Conservation (phyloP, 2,888 invertebrate species). For the Eupeodes latifasciatus region DNA sequence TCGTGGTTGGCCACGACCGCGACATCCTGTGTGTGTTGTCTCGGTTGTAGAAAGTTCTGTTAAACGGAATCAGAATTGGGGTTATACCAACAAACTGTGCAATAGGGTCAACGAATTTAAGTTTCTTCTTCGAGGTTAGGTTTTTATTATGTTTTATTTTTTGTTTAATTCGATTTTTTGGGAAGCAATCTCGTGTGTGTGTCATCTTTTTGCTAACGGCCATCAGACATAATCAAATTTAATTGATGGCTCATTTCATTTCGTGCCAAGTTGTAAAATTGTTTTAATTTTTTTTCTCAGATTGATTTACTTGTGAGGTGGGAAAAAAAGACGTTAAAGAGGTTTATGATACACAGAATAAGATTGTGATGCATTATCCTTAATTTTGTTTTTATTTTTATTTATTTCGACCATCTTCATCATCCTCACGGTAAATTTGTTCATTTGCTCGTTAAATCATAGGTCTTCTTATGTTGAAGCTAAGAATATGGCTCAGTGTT, state of each 20-base stretch:
- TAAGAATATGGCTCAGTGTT: conserved; percentile 27
- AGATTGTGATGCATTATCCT: conserved; percentile 14
- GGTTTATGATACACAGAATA: conserved; percentile 24
- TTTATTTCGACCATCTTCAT: background rate
- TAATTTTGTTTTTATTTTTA: conserved; percentile 8
- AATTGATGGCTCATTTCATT: conserved; percentile 56
- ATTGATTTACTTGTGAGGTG: conserved; percentile 42
- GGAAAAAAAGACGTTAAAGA: background rate
- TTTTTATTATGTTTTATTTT: background rate
- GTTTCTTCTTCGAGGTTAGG: conserved; percentile 36
- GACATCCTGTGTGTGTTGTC: conserved; percentile 50
- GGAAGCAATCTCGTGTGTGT: background rate
- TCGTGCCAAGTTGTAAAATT: conserved; percentile 45
- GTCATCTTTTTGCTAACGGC: conserved; percentile 7
- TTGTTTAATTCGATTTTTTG: background rate
- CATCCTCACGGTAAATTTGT: conserved; percentile 20
- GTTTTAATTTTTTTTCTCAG: conserved; percentile 20
- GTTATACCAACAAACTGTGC: conserved; percentile 63
- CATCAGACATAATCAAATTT: conserved; percentile 40
- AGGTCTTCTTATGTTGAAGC: conserved; percentile 17
- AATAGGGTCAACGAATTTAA: conserved; percentile 66
- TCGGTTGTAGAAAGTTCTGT: conserved; percentile 72
- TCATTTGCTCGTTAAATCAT: conserved; percentile 14
- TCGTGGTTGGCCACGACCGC: conserved; percentile 33
- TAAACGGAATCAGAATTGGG: conserved; percentile 70